Conservation (phyloP, 2,797 vertebrate species). For the Ficedula albicollis region DNA sequence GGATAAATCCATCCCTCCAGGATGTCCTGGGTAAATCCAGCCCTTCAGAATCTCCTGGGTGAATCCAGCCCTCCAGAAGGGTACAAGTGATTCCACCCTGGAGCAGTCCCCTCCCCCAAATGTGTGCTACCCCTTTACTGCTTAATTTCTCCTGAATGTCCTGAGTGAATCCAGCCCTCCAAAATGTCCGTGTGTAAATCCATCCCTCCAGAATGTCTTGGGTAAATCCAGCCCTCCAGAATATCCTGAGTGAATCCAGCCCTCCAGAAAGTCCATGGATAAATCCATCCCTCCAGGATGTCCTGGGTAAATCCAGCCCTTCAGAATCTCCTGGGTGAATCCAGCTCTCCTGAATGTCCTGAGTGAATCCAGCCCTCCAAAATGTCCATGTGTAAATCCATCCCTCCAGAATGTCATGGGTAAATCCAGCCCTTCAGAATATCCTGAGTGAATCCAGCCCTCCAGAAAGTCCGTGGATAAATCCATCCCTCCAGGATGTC, state of each 20-base stretch:
- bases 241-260: fast-evolving
- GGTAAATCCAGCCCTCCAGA: too few species aligned
- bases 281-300: background rate
- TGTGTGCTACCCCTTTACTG: too few species aligned
- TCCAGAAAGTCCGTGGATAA: background rate
- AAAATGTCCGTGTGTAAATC: fast-evolving
- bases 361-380: too few species aligned
- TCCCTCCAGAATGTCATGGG: fast-evolving
- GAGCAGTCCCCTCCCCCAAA: too few species aligned
- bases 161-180: background rate
- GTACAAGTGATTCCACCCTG: too few species aligned
- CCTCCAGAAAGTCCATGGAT: background rate
- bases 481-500: background rate
- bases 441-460: fast-evolving
- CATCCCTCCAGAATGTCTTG: background rate
- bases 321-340: background rate
- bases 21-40: fast-evolving
- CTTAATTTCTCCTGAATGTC: too few species aligned
- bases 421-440: background rate
- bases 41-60: fast-evolving
- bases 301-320: fast-evolving
- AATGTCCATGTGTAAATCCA: fast-evolving
- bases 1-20: too few species aligned
- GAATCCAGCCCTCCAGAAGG: background rate
- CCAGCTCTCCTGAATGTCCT: fast-evolving